phyloP scores from a whole-genome alignment of 2,888 invertebrate genomes.

The Helobdella robusta region DNA sequence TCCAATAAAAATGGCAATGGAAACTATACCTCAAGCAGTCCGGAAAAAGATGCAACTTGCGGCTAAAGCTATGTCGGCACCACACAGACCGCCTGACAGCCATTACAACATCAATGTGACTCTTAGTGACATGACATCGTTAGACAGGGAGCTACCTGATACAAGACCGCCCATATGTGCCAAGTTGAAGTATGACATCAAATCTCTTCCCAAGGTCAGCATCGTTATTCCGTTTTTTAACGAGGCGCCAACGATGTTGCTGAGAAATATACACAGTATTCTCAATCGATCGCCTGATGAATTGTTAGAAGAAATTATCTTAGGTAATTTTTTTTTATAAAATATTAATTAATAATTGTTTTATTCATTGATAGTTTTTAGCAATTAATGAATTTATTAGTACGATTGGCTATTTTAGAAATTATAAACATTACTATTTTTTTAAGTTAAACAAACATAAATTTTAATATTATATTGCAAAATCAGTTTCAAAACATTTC shows the following conservation, averaged over 20 bases:
- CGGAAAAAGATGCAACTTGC: slow-evolving; percentile 13
- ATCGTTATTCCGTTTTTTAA: slow-evolving; percentile 35
- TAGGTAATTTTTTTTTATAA: neutral
- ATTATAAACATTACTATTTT: neutral
- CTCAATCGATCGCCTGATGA: slow-evolving; percentile 31
- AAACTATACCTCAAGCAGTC: slow-evolving; percentile 6
- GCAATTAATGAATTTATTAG: neutral
- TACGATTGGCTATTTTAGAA: neutral
- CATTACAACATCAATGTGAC: slow-evolving; percentile 36
- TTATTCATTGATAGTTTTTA: neutral
- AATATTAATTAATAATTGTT: neutral
- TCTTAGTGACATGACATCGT: slow-evolving; percentile 33
- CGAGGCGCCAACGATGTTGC: slow-evolving; percentile 33
- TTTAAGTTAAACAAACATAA: no score
- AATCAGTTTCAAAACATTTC: no score
- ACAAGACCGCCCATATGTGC: slow-evolving; percentile 33
- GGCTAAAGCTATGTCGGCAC: slow-evolving; percentile 12
- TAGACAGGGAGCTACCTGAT: slow-evolving; percentile 33
- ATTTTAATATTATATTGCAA: no score
- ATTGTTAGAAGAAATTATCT: slow-evolving; percentile 32
- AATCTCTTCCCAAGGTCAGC: slow-evolving; percentile 32
- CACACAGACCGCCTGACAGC: slow-evolving; percentile 24
- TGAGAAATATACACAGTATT: slow-evolving; percentile 38
- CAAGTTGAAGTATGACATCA: slow-evolving; percentile 27
- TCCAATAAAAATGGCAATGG: slow-evolving; percentile 21